A percentile compares a stretch with the other conserved stretches of the same genome.
phyloP scores from a whole-genome alignment of 1,140 invertebrate species.

The Mercenaria mercenaria region DNA sequence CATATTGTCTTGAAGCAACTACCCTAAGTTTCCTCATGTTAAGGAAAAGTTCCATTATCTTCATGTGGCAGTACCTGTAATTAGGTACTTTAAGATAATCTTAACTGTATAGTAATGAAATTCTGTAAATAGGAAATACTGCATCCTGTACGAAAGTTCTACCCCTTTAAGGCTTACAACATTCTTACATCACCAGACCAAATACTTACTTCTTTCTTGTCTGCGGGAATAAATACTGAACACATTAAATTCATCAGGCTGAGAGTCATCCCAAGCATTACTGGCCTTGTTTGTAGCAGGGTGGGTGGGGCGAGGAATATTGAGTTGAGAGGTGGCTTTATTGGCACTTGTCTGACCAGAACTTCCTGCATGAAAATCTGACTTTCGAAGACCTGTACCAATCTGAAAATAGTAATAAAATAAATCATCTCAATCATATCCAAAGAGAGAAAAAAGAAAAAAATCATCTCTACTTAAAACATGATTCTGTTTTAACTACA shows the following conservation, averaged over 20 bases:
- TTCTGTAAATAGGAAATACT: too few relatives aligned
- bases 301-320: slow-evolving; percentile 66
- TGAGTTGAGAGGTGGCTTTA: slow-evolving; percentile 30
- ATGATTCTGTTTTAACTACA: too few relatives aligned
- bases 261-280: slow-evolving; percentile 74
- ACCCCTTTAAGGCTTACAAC: too few relatives aligned
- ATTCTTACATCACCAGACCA: not conserved
- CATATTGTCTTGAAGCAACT: too few relatives aligned
- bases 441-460: not conserved
- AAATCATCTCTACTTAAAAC: too few relatives aligned
- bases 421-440: not conserved
- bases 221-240: slow-evolving; percentile 80
- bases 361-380: slow-evolving; percentile 67
- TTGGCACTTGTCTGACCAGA: not conserved
- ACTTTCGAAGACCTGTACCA: slow-evolving; percentile 72
- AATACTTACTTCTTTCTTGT: slow-evolving; percentile 68
- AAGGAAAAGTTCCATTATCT: too few relatives aligned
- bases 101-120: too few relatives aligned
- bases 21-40: too few relatives aligned
- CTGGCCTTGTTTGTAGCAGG: slow-evolving; percentile 53
- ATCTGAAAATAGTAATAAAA: slow-evolving; percentile 57
- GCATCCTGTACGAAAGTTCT: too few relatives aligned
- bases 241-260: slow-evolving; percentile 81
- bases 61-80: too few relatives aligned
- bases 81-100: too few relatives aligned